Base-by-base conservation (phyloP, 2,113 vertebrate genomes). In the Mobula hypostoma region DNA sequence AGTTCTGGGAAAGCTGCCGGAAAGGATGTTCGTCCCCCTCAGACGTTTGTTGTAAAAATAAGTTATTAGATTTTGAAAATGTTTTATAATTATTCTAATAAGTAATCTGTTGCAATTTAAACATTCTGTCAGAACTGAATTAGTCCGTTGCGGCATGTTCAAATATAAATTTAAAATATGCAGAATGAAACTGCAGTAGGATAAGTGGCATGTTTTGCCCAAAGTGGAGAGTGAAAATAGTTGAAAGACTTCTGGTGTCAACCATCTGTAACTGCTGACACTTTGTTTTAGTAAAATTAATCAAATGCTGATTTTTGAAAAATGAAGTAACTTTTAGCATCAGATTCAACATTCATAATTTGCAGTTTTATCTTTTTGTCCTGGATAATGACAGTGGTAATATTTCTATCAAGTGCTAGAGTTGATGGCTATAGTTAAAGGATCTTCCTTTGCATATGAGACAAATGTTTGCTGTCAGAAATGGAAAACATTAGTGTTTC, bases 301-400 rank as follows among this genome's bases (percentile, higher is more conserved):
- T 15, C 56, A 27, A 27, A 63, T n/a, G 2, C 9, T 92, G 32
- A 72, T 90, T 40, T 92, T 21, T 8, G n/a, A 21, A 66, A 93
- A 93, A 48, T 92, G 36, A 72, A 93, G 24, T 74, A 12, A 93
- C 74, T 74, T 56, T 83, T 15, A 24, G 68, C 68, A 27, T 74
- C 36, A 36, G 32, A 19, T 24, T 93, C 24, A 66, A 74, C 24
- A 72, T 15, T 72, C 19, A 40, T 40, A 8, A 4, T 12, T 93
- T 93, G 72, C 90, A 93, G 36, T 93, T 93, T 72, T 72, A 24
- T 40, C 21, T 68, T 92, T 93, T 70, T 2, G 17, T 88, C 63
- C 68, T 74, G 21, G 66, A 74, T 68, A 72, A 63, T 27, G 19
- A 40, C 68, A 72, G 17, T 17, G 68, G 48, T 48, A 32, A 36